These are phyloP conservation scores for Sebastes oblongus DNA, from an alignment of 2,797 vertebrate species.

Conservation along the genomic window DNA sequence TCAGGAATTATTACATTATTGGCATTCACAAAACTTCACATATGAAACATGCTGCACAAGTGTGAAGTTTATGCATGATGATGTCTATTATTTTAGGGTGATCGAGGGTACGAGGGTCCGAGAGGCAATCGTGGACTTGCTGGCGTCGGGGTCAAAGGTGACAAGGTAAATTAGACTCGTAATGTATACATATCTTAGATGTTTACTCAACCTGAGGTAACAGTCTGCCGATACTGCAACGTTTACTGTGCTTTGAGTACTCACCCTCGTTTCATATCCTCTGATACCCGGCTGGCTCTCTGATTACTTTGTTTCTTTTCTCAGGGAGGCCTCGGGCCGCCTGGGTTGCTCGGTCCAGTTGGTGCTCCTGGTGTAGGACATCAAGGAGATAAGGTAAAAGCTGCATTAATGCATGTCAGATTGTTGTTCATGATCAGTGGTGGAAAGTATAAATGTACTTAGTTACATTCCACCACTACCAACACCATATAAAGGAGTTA, in stretches of 20 bases:
- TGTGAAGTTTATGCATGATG: neutral
- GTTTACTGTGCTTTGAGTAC: neutral
- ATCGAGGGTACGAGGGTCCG: constrained; percentile 84
- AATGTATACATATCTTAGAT: neutral
- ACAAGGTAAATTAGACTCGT: constrained; percentile 80
- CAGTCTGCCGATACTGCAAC: neutral
- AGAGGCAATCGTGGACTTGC: constrained; percentile 78
- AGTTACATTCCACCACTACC: too few species aligned
- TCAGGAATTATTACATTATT: neutral
- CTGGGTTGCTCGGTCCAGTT: constrained; percentile 79
- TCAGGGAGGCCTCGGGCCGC: constrained; percentile 83
- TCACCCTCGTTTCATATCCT: neutral
- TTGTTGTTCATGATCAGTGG: neutral
- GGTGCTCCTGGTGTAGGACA: constrained; percentile 83
- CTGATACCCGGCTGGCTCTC: neutral
- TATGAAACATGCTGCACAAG: neutral
- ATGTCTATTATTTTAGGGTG: constrained; percentile 80
- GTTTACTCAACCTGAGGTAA: neutral
- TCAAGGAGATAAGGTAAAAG: constrained; percentile 85
- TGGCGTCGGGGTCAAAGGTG: constrained; percentile 85
- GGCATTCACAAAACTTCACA: neutral
- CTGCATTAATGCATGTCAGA: neutral
- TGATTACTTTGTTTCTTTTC: neutral
- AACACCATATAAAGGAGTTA: too few species aligned
- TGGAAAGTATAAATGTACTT: neutral